Conservation (phyloP, 2,113 vertebrate species). For the Mesoclemmys tuberculata region DNA sequence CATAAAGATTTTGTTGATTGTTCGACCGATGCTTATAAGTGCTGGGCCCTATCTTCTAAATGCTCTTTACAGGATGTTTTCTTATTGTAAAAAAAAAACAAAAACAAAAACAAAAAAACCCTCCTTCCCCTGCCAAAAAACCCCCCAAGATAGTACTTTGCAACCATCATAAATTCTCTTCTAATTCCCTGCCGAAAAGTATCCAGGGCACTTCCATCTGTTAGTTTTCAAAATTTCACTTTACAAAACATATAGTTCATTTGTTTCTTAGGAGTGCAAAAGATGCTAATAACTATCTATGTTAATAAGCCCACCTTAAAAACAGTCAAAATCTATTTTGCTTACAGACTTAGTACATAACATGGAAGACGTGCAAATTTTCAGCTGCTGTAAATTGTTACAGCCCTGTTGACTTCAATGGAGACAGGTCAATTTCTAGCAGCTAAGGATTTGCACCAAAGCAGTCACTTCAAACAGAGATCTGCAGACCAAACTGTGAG, state of each 20-base stretch:
- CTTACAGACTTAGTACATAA: neutral
- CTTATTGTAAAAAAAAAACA: neutral
- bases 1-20: neutral
- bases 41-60: neutral
- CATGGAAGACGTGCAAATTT: neutral
- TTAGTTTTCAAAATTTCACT: neutral
- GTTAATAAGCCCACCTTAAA: neutral
- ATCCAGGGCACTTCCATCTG: neutral
- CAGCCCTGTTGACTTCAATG: accelerated
- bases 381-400: neutral
- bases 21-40: neutral
- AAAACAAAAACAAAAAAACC: too few species aligned
- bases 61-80: neutral
- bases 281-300: accelerated
- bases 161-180: neutral
- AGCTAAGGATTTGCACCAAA: neutral
- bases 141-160: neutral
- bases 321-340: neutral
- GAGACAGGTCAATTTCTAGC: neutral
- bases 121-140: too few species aligned
- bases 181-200: neutral
- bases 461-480: accelerated
- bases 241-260: constrained; percentile 9
- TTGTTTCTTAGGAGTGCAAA: neutral
- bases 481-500: neutral